Percentiles rank a stretch among this genome's conserved stretches.
Conservation (phyloP, 2,113 vertebrate genomes). For the Cacatua alba region DNA sequence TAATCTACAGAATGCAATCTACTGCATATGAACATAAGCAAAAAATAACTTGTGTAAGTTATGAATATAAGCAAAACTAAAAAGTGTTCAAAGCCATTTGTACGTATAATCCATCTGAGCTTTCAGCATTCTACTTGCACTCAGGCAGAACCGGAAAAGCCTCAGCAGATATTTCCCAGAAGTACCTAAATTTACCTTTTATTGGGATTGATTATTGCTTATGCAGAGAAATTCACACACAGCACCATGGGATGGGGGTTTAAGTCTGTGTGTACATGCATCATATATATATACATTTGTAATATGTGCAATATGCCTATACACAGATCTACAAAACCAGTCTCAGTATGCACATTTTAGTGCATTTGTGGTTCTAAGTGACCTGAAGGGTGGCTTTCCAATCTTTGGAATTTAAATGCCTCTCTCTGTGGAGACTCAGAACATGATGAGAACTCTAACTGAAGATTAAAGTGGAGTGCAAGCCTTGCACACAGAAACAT, state of each 20-base stretch:
- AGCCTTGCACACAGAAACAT: not conserved
- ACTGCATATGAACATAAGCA: not conserved
- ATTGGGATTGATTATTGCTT: not conserved
- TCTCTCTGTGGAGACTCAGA: not conserved
- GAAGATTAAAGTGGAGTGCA: not conserved
- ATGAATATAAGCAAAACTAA: not conserved
- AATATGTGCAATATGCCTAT: not conserved
- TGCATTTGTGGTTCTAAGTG: not conserved
- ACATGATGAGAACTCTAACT: not conserved
- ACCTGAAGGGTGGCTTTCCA: not conserved
- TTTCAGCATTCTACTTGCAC: not conserved
- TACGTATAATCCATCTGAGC: not conserved
- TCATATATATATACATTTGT: not conserved
- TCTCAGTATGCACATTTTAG: not conserved
- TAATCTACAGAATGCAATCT: not conserved
- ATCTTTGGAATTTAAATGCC: not conserved
- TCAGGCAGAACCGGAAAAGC: not conserved
- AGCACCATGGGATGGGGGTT: fast-evolving
- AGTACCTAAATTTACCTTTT: not conserved
- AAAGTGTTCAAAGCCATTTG: not conserved
- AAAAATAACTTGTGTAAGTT: not conserved
- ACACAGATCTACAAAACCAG: not conserved
- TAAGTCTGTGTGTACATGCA: not conserved
- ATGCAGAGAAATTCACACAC: not conserved
- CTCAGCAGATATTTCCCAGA: not conserved